Evolutionary conservation across 2,113 vertebrate species (phyloP), one percentile per base, ranked within the genome.

Genomic region (Erythrocebus patas): DNA sequence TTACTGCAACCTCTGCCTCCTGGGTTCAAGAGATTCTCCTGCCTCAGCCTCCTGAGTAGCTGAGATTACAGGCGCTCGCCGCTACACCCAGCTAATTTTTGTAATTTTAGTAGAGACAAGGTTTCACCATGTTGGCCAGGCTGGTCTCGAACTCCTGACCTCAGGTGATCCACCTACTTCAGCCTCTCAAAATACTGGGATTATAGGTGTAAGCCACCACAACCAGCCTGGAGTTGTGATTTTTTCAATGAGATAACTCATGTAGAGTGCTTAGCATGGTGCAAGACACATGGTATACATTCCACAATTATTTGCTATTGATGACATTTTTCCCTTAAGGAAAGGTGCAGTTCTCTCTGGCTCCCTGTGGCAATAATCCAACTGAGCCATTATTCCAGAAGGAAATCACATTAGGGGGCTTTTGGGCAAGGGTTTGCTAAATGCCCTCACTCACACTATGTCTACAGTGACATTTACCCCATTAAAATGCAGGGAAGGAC

Each of bases 401-500:
- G 40, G 89, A 94, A 93, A 97, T 93, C 48, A 45, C 23, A 68
- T 80, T 78, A 78, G 89, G 79, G 86, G 89, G 92, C 55, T 90
- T 82, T 92, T 85, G 97, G 87, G 81, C 93, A 95, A 89, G 50
- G 90, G 89, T 89, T 68, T 95, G 96, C 84, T 98, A 97, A 96
- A 84, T 95, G 97, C 86, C 97, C 95, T 50, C 87, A 98, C 96
- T 97, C 95, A 82, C 50, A 64, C 59, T 96, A 23, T 90, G 93
- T 97, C 98, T 98, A 98, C 92, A 98, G 55, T 68, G 25, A 95
- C 84, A 97, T 97, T 98, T 97, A 96, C 89, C 87, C 94, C 87
- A 85, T 76, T 95, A 96, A 96, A 98, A 98, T 4, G 96, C 93
- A 0, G 87, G 68, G 43, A 93, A 97, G 98, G 95, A 97, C 86